A percentile compares a stretch with the other conserved stretches of the same genome.
Conservation (phyloP, 2,888 invertebrate genomes). For the Mythimna ferrago region DNA sequence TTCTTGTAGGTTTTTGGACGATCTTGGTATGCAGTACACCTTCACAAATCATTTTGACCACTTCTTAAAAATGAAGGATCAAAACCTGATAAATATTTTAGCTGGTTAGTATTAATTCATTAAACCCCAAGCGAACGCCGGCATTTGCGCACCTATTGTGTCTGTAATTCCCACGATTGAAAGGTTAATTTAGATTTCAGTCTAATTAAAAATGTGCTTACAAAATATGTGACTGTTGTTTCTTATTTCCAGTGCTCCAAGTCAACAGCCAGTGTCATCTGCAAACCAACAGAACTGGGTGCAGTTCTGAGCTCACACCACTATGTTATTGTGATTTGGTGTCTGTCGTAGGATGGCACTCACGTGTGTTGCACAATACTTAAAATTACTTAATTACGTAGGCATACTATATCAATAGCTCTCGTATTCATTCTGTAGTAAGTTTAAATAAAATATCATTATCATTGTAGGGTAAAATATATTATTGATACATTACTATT, state of each 20-base stretch:
- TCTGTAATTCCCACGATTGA: no score
- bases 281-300: constrained; percentile 88
- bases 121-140: no score
- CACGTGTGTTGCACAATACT: constrained; percentile 84
- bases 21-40: no score
- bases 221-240: constrained; percentile 17
- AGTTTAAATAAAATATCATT: constrained; percentile 62
- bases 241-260: constrained; percentile 75
- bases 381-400: constrained; percentile 83
- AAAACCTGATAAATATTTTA: no score
- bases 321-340: constrained; percentile 78
- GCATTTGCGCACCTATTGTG: no score
- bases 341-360: constrained; percentile 71
- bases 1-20: no score
- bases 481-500: constrained; percentile 53
- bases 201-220: constrained; percentile 2
- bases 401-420: constrained; percentile 72
- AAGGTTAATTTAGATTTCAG: neutral
- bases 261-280: constrained; percentile 80
- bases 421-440: constrained; percentile 64
- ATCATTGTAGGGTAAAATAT: constrained; percentile 57
- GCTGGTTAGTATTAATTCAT: no score
- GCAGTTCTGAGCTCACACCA: constrained; percentile 80
- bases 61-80: no score
- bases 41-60: no score